Evolutionary conservation across 1,140 invertebrate genomes (phyloP), one percentile per base, ranked within the genome.

Genomic region (Sycophila sp.): DNA sequence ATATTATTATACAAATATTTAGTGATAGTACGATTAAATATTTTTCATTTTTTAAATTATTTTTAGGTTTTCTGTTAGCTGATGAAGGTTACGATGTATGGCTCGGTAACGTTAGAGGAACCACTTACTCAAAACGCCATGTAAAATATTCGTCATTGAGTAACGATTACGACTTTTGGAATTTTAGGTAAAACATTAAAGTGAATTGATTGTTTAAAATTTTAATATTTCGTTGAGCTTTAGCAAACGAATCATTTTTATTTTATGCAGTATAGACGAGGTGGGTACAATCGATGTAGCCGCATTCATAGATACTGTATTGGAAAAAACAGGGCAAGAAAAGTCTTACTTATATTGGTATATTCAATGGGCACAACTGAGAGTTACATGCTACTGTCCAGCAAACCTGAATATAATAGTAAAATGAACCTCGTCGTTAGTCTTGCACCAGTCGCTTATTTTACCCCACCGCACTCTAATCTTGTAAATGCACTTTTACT

Each of bases 291-390:
- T 83, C 42, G 90, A 91, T 78, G 38, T 90, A 6, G 87, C 90
- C n/a, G 85, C 86, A 4, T 84, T 87, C 17, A 88, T 90, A 17
- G 88, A 90, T 64, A 87, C 87, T 71, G 77, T 90, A 38, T 76
- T 90, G 4, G 73, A 76, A 4, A 59, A 67, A 6, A 89, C 88
- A 11, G 80, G 81, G 4, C 80, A 87, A 42, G 69, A 80, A 6
- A 84, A 84, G 89, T 51, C 69, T 94, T 6, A 87, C 88, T 72
- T 91, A 90, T 38, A 78, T 91, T 36, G 91, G 90, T 11, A 7
- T 91, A 94, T 78, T 92, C 90, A 1, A 90, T 94, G 84, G 93
- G 93, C 15, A 92, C 90, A 2, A 88, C 87, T 0, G 71, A 83
- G 0, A 88, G 87, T 63, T 92, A 85, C 62, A 77, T 80, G 0